These are phyloP conservation scores for Patella pellucida DNA, from an alignment of 2,888 invertebrate species.

Conservation along the genomic window DNA sequence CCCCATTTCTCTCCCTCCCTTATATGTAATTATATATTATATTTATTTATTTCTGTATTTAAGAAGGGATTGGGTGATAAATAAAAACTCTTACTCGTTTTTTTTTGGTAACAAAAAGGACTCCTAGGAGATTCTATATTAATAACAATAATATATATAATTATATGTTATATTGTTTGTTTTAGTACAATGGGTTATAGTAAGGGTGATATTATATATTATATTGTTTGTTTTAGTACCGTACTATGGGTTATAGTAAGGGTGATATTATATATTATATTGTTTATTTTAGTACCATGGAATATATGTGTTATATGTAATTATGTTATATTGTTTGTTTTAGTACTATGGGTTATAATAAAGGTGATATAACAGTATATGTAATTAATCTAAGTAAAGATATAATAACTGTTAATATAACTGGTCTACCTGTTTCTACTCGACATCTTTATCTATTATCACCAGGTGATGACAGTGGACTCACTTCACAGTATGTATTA, in stretches of 20 bases:
- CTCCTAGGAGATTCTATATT: too few relatives aligned
- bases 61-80: too few relatives aligned
- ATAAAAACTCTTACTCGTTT: too few relatives aligned
- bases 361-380: conserved; percentile 48
- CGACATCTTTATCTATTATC: conserved; percentile 41
- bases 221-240: conserved; percentile 17
- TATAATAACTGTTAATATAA: conserved; percentile 27
- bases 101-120: too few relatives aligned
- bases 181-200: conserved; percentile 26
- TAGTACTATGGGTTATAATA: conserved; percentile 24
- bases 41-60: too few relatives aligned
- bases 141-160: too few relatives aligned
- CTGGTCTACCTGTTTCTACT: conserved; percentile 25
- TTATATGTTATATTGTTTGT: not conserved
- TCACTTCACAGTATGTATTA: conserved; percentile 37
- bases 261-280: conserved; percentile 36
- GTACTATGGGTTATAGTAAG: conserved; percentile 24
- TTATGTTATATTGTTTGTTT: not conserved
- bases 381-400: conserved; percentile 39
- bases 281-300: conserved; percentile 19
- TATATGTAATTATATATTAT: too few relatives aligned
- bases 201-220: conserved; percentile 37
- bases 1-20: too few relatives aligned
- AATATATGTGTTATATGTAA: too few relatives aligned
- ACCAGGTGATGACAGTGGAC: conserved; percentile 34